Base-by-base conservation (phyloP, 2,797 vertebrate genomes). In the Argentina silus region DNA sequence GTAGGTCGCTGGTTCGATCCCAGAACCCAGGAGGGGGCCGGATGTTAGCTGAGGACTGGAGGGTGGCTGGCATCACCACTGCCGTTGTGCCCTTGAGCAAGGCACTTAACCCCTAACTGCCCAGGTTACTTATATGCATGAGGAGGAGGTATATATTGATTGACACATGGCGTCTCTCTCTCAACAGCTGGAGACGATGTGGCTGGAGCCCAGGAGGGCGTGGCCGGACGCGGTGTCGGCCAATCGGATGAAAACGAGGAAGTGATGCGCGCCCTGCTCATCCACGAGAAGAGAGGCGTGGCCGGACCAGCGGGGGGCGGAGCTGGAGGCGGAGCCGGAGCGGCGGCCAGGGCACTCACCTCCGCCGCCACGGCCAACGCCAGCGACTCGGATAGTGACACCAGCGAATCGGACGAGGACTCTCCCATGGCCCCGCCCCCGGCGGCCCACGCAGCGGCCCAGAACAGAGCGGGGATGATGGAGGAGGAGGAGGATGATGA, bases 191-290 rank as follows among this genome's bases (percentile, higher is more conserved):
- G 85, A 21, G 90, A 94, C 53, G 83, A 88, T 42, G 62, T 86
- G 61, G 87, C 94, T 0, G 79, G 93, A 0, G 91, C 91, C 83
- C 96, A 92, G 72, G 95, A 96, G 9, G 94, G 83, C 9, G 88
- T 92, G 1, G 89, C 93, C 15, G 91, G 92, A 47, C 93, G 83
- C 0, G 86, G 88, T 21, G 62, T 80, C 0, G 83, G 85, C 23
- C 90, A 90, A 74, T 14, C 69, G 1, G 96, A 97, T 68, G 96
- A 98, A 76, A 98, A 99, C 0, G 97, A 98, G 83, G 98, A 99
- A 78, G 98, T 99, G 84, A 99, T 99, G 97, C 95, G 95, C 0
- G 96, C 98, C 0, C 92, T 99, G 60, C 97, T 99, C 48, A 99
- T 99, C 87, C 98, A 99, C 0, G 98, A 99, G 89, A 98, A 98